Conservation (phyloP, 1,140 invertebrate species). For the Zaprionus africanus region DNA sequence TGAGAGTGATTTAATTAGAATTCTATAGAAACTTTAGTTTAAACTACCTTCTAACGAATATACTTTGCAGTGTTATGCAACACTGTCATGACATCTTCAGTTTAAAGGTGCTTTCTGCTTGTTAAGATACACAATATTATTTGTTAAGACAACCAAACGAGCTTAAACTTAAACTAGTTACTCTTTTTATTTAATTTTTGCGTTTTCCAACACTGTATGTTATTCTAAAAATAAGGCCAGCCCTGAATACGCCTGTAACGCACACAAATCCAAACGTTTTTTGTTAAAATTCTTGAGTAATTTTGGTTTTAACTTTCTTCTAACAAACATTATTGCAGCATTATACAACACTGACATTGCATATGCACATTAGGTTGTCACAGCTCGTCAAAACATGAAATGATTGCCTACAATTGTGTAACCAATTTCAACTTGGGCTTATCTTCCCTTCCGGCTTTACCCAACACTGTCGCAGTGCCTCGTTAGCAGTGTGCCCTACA, state of each 20-base stretch:
- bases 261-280: too few species aligned
- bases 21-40: background rate
- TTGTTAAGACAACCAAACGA: too few species aligned
- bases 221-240: too few species aligned
- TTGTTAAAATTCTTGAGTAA: too few species aligned
- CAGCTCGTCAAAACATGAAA: too few species aligned
- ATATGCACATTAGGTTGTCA: background rate
- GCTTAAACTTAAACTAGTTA: too few species aligned
- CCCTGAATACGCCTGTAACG: too few species aligned
- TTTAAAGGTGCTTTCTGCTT: background rate
- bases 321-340: background rate
- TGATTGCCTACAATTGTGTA: too few species aligned
- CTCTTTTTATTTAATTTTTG: too few species aligned
- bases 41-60: background rate
- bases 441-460: background rate
- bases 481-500: constrained; percentile 3
- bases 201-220: too few species aligned
- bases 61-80: background rate
- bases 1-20: background rate
- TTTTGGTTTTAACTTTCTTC: background rate
- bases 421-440: background rate
- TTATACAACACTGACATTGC: background rate
- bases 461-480: background rate
- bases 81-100: accelerated
- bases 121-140: too few species aligned